Conservation (phyloP, 2,797 vertebrate genomes). For the Hipposideros larvatus region DNA sequence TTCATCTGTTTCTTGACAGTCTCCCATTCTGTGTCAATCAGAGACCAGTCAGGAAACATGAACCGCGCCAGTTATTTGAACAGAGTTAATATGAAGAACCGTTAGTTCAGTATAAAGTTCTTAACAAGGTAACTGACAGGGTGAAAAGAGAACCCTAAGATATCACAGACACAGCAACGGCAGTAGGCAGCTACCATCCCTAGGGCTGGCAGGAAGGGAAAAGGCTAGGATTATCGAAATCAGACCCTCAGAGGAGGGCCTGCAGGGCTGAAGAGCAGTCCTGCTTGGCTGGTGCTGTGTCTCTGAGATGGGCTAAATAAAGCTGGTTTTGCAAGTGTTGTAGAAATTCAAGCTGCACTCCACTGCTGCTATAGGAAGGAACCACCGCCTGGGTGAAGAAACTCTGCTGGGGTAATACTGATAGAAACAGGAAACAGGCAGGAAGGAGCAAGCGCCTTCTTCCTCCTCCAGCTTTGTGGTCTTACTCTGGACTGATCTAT, state of each 20-base stretch:
- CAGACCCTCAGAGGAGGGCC: background rate
- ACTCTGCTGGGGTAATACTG: background rate
- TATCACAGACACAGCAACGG: background rate
- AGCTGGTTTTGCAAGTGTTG: background rate
- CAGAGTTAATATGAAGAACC: background rate
- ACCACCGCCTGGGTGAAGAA: background rate
- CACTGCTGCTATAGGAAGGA: background rate
- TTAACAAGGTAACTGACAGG: background rate
- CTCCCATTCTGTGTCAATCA: background rate
- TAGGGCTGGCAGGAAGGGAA: background rate
- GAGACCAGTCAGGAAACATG: background rate
- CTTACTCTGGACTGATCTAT: background rate
- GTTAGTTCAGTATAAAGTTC: background rate
- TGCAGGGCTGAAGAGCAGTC: background rate
- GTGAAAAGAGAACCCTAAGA: background rate
- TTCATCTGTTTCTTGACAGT: background rate
- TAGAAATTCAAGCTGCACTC: background rate
- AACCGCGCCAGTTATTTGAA: background rate
- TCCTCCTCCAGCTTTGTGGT: background rate
- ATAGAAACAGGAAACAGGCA: background rate
- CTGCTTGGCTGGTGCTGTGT: background rate
- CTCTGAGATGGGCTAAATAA: background rate
- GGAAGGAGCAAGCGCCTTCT: background rate
- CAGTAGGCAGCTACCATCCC: background rate
- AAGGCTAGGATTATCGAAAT: background rate